Evolutionary conservation across 2,113 vertebrate species (phyloP).

Genomic region (Rhombomys opimus): DNA sequence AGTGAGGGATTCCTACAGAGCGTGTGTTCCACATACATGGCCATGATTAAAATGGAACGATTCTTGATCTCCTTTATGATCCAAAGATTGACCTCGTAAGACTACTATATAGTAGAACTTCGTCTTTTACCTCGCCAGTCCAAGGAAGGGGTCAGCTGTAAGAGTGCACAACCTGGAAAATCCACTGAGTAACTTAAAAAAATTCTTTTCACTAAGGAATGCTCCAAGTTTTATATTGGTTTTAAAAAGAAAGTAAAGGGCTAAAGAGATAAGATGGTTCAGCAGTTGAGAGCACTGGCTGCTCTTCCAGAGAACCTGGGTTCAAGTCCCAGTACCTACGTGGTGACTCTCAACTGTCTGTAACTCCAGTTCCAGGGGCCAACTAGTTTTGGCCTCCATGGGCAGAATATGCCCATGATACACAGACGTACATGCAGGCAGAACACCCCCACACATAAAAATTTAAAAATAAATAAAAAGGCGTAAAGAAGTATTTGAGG

Average conservation of each 20-base stretch:
- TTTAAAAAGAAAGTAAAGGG: background rate
- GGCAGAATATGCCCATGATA: too few species aligned
- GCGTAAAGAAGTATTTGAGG: background rate
- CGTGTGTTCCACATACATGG: rapidly evolving
- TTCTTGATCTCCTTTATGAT: background rate
- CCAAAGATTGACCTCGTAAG: background rate
- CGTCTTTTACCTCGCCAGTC: background rate
- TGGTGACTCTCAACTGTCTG: background rate
- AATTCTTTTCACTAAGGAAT: background rate
- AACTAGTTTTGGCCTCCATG: too few species aligned
- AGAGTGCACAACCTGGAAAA: background rate
- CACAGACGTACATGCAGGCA: background rate
- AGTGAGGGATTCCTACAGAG: slow-evolving; percentile 57
- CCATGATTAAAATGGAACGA: background rate
- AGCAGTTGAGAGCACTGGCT: background rate
- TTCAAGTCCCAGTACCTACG: background rate
- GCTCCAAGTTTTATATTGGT: background rate
- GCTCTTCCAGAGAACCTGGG: background rate
- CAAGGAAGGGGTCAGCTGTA: background rate
- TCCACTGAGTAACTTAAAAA: background rate
- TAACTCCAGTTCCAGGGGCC: background rate
- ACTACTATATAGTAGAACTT: background rate
- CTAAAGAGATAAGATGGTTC: background rate
- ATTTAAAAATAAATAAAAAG: background rate
- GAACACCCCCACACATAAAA: background rate